Base-by-base conservation (phyloP, 2,113 vertebrate species). In the Hippocampus abdominalis region DNA sequence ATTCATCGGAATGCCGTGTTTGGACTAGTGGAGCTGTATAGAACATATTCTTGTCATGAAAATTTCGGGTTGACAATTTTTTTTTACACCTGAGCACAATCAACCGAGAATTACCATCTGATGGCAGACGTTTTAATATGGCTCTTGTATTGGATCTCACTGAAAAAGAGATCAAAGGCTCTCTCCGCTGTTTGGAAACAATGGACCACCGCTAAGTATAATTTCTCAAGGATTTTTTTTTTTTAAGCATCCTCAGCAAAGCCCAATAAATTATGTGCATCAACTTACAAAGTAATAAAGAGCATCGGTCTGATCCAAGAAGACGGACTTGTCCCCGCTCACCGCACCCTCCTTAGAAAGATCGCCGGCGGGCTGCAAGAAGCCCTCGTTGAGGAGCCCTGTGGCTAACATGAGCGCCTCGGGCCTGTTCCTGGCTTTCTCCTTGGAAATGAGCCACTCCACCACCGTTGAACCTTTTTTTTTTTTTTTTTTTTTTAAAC, bases 221-320 rank as follows among this genome's bases (percentile, higher is more conserved):
- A 54, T 54, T 54, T 54, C 21, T 49, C 12, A 53, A 56, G 8
- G 40, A 39, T 8, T 32, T 51, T 77, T 8, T 32, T 51, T 77
- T 70, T 32, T 8, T 16, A 5, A 18, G 4, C 46, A 5, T 5
- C 21, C 11, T 21, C 2, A 57, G 49, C 7, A 54, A 8, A 11
- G 2, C 51, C 51, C 8, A 57, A 27, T 57, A 57, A 57, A 57
- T 25, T 40, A 23, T 42, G 23, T 13, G 2, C 12, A 3, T 46
- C 49, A 8, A 92, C 96, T 95, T 84, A 98, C 96, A 90, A 99
- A 98, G 81, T 97, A 99, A 79, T 98, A 98, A 71, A 94, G 92
- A 60, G 96, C 97, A 54, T 94, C 91, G 0, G 87, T 69, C 2
- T 94, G 85, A 75, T 99, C 96, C 57, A 98, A 83, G 67, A 99